Evolutionary conservation across 2,113 vertebrate genomes (phyloP).

Genomic region (Cololabis saira): DNA sequence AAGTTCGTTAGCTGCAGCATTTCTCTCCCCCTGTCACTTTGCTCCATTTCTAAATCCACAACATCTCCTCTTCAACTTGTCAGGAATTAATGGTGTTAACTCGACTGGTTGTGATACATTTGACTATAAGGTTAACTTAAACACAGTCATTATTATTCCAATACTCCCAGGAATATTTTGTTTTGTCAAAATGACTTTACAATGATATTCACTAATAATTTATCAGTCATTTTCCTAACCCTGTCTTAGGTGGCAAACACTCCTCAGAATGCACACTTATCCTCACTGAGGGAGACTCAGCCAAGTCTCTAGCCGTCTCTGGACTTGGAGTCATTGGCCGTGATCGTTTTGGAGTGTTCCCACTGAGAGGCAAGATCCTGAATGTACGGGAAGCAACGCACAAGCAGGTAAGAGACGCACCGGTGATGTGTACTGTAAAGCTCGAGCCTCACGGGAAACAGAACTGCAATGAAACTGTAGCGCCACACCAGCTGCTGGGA

Average conservation of each 20-base stretch:
- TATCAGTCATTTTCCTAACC: neutral
- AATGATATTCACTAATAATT: neutral
- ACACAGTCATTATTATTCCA: no score
- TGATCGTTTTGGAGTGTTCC: slow-evolving; percentile 96
- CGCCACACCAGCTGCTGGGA: no score
- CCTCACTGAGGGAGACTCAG: slow-evolving; percentile 97
- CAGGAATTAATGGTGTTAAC: no score
- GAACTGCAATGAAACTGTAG: no score
- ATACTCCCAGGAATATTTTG: neutral
- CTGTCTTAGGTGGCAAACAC: slow-evolving; percentile 91
- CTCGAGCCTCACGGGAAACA: no score
- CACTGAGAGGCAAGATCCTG: slow-evolving; percentile 97
- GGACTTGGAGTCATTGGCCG: slow-evolving; percentile 96
- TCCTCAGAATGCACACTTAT: slow-evolving; percentile 97
- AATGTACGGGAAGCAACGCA: slow-evolving; percentile 98
- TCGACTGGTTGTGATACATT: no score
- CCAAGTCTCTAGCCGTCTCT: slow-evolving; percentile 96
- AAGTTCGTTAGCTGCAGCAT: no score
- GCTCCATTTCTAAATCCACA: no score
- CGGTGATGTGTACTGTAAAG: no score
- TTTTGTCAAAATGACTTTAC: neutral
- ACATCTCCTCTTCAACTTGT: no score
- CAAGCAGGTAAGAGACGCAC: slow-evolving; percentile 87
- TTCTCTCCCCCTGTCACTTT: no score
- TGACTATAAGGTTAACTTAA: no score